Evolutionary conservation across 2,113 vertebrate genomes (phyloP), one percentile per base, ranked within the genome.

Genomic region (Carollia perspicillata): DNA sequence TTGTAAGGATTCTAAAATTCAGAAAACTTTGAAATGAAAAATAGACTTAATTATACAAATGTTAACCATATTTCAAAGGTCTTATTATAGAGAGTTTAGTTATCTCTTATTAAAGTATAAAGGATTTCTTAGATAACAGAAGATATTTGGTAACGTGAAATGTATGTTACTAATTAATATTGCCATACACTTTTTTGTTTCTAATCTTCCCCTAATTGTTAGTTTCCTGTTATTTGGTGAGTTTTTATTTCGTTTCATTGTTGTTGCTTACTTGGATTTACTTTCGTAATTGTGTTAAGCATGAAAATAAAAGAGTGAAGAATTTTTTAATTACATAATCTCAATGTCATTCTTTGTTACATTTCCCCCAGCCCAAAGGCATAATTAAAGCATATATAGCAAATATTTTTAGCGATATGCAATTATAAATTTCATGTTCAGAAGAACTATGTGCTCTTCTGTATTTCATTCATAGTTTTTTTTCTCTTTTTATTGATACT

Each of bases 381-480:
- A 85, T 89, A 96, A 97, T 10, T 90, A 91, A 91, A 44, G 33
- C 1, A 58, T 4, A 74, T 42, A 44, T 85, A 83, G 20, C 30
- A 9, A 95, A 89, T 85, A 7, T 87, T 93, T 95, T 96, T 6
- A 80, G 33, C 69, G 58, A 89, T 65, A 89, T 84, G 58, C 85
- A 94, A 91, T 96, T 92, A 1, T 0, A 95, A 55, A 74, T 95
- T 97, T 94, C 40, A 93, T 90, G 71, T 84, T 60, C 10, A 95
- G 89, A 97, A 95, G 96, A 97, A 51, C 0, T 1, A 3, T 1
- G 0, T 88, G 44, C 65, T 80, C 90, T 53, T 58, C n/a, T 92
- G 11, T 42, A 90, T 95, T 94, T 89, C 23, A 83, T 77, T 16
- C 18, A 58, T 75, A 77, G 51, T 96, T 89, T 89, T 92, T 92